These are phyloP conservation scores for Nyctibius bracteatus DNA, from an alignment of 2,113 vertebrate genomes.

Conservation along the genomic window DNA sequence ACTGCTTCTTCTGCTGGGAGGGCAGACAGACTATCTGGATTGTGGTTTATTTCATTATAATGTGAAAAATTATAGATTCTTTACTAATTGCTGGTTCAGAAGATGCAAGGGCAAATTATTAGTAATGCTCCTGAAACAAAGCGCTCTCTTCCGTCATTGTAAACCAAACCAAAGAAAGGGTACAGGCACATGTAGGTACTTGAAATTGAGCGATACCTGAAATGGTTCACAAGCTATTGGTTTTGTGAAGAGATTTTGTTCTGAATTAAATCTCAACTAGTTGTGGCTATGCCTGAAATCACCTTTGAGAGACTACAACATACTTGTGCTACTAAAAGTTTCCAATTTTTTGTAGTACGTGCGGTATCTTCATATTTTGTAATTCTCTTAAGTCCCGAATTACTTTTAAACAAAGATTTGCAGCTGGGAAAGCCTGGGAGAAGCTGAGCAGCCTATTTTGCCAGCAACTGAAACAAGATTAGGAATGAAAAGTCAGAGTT, in stretches of 20 bases:
- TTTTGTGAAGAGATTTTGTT: not conserved
- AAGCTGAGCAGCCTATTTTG: not conserved
- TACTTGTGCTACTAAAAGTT: not conserved
- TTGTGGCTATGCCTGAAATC: not conserved
- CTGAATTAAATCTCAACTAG: not conserved
- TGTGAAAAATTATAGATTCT: not conserved
- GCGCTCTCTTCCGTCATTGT: not conserved
- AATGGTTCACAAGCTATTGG: not conserved
- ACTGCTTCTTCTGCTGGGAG: not conserved
- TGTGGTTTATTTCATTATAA: not conserved
- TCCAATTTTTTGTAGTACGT: not conserved
- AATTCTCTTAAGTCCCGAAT: not conserved
- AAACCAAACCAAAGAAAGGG: not conserved
- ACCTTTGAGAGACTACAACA: not conserved
- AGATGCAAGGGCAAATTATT: not conserved
- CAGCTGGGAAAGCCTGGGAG: not conserved
- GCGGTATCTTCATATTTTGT: not conserved
- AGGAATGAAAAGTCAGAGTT: not conserved
- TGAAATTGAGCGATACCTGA: not conserved
- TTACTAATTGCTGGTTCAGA: constrained; percentile 6
- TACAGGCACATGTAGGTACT: accelerated
- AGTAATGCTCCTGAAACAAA: not conserved
- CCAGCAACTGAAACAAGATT: not conserved
- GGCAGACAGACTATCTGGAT: not conserved
- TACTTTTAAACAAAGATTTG: not conserved